Evolutionary conservation across 2,113 vertebrate species (phyloP), one percentile per base, ranked within the genome.

Genomic region (Sylvietta virens): DNA sequence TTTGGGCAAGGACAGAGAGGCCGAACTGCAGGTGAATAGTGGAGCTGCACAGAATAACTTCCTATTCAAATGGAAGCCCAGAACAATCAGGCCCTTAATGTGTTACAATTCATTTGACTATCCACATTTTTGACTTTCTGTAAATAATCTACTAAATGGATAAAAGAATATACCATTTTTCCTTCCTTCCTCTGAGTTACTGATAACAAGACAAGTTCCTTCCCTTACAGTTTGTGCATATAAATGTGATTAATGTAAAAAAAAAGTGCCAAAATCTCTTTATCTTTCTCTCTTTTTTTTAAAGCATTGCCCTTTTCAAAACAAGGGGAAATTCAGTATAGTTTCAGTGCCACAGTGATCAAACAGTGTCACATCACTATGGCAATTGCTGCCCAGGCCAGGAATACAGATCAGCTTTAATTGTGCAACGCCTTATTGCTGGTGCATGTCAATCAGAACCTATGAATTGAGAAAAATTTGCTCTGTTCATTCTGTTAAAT

Each of bases 401-500:
- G 98, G 98, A 99, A 99, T 98, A 98, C 99, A 99, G 99, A 99
- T 98, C 98, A 99, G 98, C 98, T 99, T 99, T 99, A 99, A 99
- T 99, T 99, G 99, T 99, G 98, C 98, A 98, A 99, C 98, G 99
- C 98, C 99, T 99, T 99, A 98, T 99, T 99, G 99, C 99, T 99
- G 98, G 99, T 99, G 99, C 98, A 98, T 99, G 99, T 99, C 99
- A 99, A 99, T 99, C 99, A 98, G 98, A 98, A 98, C 98, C 99
- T 99, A 99, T 99, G 99, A 99, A 99, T 99, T 99, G 99, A 98
- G 97, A 98, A 98, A 99, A 99, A 99, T 99, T 99, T 99, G 98
- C 99, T 99, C 99, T 99, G 99, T 99, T 99, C 99, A 99, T 98
- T 99, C 99, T 99, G 99, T 99, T 99, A 99, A 99, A 99, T 99